Evolutionary conservation across 2,888 invertebrate species (phyloP), one percentile per base, ranked within the genome.

Genomic region (Mimachlamys varia): DNA sequence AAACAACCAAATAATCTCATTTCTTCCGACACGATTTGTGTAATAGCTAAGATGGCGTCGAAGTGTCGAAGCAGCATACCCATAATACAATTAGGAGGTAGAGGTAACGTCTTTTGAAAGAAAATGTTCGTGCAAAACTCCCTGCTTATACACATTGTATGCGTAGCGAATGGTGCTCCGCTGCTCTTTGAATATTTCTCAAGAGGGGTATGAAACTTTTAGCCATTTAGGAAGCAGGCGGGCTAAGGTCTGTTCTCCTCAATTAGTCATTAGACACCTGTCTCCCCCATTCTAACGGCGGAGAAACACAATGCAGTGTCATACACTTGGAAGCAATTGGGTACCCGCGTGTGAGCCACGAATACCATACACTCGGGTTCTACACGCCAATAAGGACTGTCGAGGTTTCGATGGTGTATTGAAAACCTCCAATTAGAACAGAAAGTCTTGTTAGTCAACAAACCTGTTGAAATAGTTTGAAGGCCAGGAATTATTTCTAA

Each of bases 251-350:
- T 33, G 76, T 76, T 76, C 17, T 33, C 76, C 76, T 76, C 76
- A 33, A 76, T 76, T 76, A 76, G 76, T 76, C 76, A 76, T 76
- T 76, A 76, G 76, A 33, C 76, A 76, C 76, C 76, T 76, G 76
- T 15, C 33, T 76, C 4, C 12, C 27, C 27, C 76, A 13, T 27
- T 27, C 33, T 76, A 76, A 76, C 76, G 76, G 4, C 27, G 2
- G 33, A 10, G 76, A 13, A 27, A 27, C 33, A 76, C 76, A 27
- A 76, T 76, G 7, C 76, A 27, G 33, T 27, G 76, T 7, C 76
- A 3, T 13, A 22, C 13, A 76, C 76, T 76, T 27, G 33, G 27
- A 76, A 33, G 76, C 76, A 33, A 76, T 76, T 12, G 27, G 76
- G 10, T 76, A 27, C 27, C 7, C 58, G 19, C 58, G 19, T 58